A percentile compares a stretch with the other conserved stretches of the same genome.
Evolutionary conservation across 2,888 invertebrate genomes (phyloP).

Genomic region (Trachelus stipa): DNA sequence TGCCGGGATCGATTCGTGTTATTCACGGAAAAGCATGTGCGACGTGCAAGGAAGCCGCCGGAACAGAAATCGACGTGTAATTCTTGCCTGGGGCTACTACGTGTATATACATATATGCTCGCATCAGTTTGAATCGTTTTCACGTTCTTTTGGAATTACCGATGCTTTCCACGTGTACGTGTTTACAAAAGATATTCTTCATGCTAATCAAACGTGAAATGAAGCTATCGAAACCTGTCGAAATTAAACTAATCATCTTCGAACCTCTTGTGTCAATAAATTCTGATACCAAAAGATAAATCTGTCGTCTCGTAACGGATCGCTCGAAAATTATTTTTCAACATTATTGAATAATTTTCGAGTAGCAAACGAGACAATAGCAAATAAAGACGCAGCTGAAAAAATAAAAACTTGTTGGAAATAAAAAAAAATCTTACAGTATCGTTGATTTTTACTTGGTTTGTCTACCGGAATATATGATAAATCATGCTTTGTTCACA

Average conservation of each 20-base stretch:
- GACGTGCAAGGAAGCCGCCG: not conserved
- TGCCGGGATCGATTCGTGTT: not conserved
- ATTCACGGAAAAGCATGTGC: not conserved
- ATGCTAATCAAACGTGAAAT: not conserved
- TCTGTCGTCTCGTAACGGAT: not conserved
- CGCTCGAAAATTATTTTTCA: not conserved
- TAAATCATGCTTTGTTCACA: slow-evolving; percentile 43
- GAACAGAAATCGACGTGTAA: not conserved
- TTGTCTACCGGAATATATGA: slow-evolving; percentile 36
- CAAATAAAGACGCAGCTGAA: not conserved
- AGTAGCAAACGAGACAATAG: not conserved
- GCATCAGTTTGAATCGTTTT: not conserved
- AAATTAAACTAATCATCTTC: not conserved
- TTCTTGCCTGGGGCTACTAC: not conserved
- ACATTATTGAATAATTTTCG: not conserved
- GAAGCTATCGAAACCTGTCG: not conserved
- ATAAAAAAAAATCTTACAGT: not conserved
- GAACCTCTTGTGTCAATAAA: not conserved
- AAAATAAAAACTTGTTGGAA: not conserved
- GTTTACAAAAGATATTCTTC: not conserved
- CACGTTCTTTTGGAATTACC: not conserved
- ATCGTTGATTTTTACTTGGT: slow-evolving; percentile 28
- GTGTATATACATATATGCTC: not conserved
- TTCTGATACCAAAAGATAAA: not conserved
- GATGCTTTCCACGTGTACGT: not conserved